phyloP scores from a whole-genome alignment of 2,797 vertebrate genomes.

The Sphenodon punctatus region DNA sequence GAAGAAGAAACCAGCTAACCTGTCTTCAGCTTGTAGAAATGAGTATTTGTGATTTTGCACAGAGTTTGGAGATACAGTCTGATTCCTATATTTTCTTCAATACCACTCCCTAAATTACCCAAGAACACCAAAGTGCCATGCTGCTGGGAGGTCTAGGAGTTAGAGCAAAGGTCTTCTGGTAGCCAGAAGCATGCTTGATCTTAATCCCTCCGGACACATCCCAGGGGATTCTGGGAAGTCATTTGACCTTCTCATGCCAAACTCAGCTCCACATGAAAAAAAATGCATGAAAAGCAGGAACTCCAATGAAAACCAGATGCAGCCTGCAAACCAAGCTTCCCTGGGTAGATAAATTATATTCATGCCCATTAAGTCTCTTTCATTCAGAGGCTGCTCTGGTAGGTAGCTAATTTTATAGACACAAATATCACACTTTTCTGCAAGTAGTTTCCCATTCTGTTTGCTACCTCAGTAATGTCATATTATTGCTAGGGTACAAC shows the following conservation, averaged over 20 bases:
- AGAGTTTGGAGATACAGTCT: not conserved
- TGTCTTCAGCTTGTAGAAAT: slow-evolving; percentile 3
- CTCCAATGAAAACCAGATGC: not conserved
- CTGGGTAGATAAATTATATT: not conserved
- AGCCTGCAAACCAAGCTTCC: fast-evolving
- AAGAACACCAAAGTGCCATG: not conserved
- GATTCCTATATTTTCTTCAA: not conserved
- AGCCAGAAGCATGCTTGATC: slow-evolving; percentile 2
- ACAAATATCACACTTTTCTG: not conserved
- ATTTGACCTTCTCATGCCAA: not conserved
- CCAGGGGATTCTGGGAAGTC: not conserved
- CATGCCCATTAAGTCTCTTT: not conserved
- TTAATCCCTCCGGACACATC: slow-evolving; percentile 9
- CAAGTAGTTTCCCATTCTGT: not conserved
- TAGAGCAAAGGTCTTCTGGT: not conserved
- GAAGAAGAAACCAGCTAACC: too few relatives aligned
- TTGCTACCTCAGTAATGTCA: fast-evolving
- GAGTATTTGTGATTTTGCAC: slow-evolving; percentile 7
- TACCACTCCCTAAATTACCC: fast-evolving
- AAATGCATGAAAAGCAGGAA: fast-evolving
- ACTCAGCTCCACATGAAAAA: not conserved
- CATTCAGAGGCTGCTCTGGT: not conserved
- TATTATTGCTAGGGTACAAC: not conserved
- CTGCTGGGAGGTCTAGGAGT: not conserved
- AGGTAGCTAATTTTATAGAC: not conserved